phyloP scores from a whole-genome alignment of 2,888 invertebrate species.

The Ashinkailepas kermadecensis region DNA sequence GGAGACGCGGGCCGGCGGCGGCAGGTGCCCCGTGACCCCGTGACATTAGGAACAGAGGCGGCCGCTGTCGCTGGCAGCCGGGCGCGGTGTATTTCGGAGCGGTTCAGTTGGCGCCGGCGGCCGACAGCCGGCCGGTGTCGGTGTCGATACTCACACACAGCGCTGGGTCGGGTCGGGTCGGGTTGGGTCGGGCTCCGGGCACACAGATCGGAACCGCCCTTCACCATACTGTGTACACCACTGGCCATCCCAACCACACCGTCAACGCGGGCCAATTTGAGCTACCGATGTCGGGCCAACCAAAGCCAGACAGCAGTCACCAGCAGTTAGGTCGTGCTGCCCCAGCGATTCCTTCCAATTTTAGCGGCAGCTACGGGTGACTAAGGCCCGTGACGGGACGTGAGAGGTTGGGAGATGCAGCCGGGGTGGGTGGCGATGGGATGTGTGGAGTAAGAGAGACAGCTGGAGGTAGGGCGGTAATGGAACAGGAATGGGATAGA shows the following conservation, averaged over 20 bases:
- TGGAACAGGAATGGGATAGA: too few species aligned
- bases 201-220: too few species aligned
- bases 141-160: not conserved
- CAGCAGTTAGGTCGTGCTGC: not conserved
- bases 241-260: not conserved
- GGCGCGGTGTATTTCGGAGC: not conserved
- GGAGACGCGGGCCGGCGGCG: too few species aligned
- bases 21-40: not conserved
- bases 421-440: too few species aligned
- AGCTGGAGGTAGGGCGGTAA: too few species aligned
- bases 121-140: not conserved
- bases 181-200: not conserved
- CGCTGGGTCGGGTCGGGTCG: not conserved
- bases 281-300: not conserved
- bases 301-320: not conserved
- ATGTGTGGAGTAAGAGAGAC: too few species aligned
- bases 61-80: not conserved
- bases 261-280: not conserved
- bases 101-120: not conserved
- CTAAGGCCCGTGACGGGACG: too few species aligned
- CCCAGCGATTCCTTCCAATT: not conserved
- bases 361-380: not conserved
- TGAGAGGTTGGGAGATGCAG: too few species aligned
- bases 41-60: not conserved
- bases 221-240: not conserved